Evolutionary conservation across 2,797 vertebrate genomes (phyloP).

Genomic region (Momotus momota): DNA sequence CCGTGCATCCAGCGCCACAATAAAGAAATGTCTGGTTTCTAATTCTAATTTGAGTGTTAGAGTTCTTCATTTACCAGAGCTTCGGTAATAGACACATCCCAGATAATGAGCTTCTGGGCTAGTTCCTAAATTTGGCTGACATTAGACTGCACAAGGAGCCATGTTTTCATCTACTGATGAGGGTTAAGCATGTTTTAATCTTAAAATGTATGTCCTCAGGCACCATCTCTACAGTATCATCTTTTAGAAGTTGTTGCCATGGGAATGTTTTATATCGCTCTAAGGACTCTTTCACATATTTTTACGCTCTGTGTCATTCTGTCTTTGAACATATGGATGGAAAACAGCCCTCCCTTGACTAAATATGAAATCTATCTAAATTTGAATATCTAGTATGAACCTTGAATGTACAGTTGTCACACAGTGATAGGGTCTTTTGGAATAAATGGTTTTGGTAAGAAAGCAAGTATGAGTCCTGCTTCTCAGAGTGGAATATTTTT

Average conservation of each 20-base stretch:
- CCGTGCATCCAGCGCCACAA: too few species aligned
- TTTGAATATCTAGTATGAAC: not conserved
- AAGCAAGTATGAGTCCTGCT: not conserved
- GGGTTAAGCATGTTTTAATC: slow-evolving; percentile 35
- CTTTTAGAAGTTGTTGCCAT: slow-evolving; percentile 62
- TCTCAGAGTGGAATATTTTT: not conserved
- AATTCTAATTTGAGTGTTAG: too few species aligned
- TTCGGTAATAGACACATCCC: not conserved
- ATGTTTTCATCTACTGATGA: slow-evolving; percentile 23
- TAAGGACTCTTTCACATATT: slow-evolving; percentile 24
- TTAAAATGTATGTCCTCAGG: slow-evolving; percentile 50
- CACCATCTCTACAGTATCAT: slow-evolving; percentile 25
- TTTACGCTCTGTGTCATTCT: slow-evolving; percentile 34
- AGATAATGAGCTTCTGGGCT: not conserved
- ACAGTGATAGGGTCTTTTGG: not conserved
- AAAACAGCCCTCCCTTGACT: slow-evolving; percentile 15
- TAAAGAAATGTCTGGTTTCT: too few species aligned
- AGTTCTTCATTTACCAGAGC: too few species aligned
- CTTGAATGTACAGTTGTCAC: not conserved
- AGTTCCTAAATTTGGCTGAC: slow-evolving; percentile 15
- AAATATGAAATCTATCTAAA: not conserved
- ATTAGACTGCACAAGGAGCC: not conserved
- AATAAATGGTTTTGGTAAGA: not conserved
- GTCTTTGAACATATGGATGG: slow-evolving; percentile 26
- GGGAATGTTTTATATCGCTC: slow-evolving; percentile 54